phyloP scores from a whole-genome alignment of 1,140 invertebrate species.

The Druon quercuslanigerum region DNA sequence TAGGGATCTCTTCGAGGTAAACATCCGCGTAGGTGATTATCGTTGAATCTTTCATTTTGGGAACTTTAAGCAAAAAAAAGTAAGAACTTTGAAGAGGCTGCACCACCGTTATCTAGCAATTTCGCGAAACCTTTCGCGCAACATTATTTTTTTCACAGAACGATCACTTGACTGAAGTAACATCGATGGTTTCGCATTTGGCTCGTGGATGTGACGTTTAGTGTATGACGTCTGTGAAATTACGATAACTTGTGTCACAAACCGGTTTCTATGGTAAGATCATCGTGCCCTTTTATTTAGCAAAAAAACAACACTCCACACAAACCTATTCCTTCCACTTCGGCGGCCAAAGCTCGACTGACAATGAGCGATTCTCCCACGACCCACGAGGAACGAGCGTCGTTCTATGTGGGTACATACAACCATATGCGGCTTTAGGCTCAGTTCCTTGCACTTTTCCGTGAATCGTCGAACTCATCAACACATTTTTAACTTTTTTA shows the following conservation, averaged over 20 bases:
- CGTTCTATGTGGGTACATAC: background rate
- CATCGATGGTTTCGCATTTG: conserved; percentile 8
- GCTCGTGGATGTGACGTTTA: background rate
- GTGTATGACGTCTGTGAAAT: conserved; percentile 7
- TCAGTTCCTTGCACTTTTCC: conserved; percentile 23
- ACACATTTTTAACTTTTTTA: too few species aligned
- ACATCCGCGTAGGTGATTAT: conserved; percentile 62
- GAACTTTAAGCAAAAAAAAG: background rate
- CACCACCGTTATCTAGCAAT: conserved; percentile 14
- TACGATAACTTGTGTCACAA: conserved; percentile 19
- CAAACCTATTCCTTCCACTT: background rate
- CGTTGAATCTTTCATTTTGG: conserved; percentile 48
- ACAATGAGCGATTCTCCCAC: conserved; percentile 20
- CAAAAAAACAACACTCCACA: conserved; percentile 10
- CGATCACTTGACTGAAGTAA: conserved; percentile 1
- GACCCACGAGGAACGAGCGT: conserved; percentile 16
- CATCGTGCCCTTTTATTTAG: conserved; percentile 15
- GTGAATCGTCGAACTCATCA: background rate
- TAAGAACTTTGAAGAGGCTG: background rate
- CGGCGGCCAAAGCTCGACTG: conserved; percentile 17
- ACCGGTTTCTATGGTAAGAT: conserved; percentile 24
- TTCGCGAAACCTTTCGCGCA: conserved; percentile 15
- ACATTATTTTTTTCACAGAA: conserved; percentile 7
- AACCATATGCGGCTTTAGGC: conserved; percentile 25
- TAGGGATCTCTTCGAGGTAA: conserved; percentile 46